Percentiles rank a stretch among this genome's conserved stretches.
Evolutionary conservation across 2,797 vertebrate species (phyloP).

Genomic region (Sternarchorhynchus goeldii): DNA sequence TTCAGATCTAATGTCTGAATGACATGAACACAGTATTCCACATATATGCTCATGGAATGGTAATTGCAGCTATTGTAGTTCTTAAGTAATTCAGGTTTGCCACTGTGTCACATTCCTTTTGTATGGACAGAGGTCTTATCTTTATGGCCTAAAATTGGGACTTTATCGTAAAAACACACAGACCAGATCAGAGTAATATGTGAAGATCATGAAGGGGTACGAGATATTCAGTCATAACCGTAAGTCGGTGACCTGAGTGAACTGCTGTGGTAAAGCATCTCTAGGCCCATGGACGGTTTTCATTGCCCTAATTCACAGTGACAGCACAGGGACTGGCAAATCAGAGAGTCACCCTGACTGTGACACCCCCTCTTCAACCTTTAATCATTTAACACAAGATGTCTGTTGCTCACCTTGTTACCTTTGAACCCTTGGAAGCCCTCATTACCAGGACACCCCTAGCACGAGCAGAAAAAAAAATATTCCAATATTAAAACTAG

Average conservation of each 20-base stretch:
- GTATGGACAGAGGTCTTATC: too few species aligned
- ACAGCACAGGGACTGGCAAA: conserved; percentile 16
- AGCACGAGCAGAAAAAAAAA: conserved; percentile 51
- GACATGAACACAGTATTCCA: background rate
- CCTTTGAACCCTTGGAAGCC: conserved; percentile 84
- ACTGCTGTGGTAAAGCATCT: conserved; percentile 21
- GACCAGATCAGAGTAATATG: conserved; percentile 16
- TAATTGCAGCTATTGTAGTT: background rate
- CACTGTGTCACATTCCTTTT: background rate
- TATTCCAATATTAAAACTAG: too few species aligned
- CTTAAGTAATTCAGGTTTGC: background rate
- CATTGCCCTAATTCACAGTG: conserved; percentile 18
- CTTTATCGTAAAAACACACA: background rate
- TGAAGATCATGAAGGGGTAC: conserved; percentile 1
- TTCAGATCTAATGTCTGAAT: background rate
- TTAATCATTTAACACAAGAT: conserved; percentile 4
- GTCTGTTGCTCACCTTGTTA: conserved; percentile 77
- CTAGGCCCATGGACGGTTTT: conserved; percentile 6
- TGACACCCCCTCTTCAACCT: background rate
- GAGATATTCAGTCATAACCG: too few species aligned
- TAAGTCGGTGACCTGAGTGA: too few species aligned
- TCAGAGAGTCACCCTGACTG: background rate
- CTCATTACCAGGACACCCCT: conserved; percentile 82
- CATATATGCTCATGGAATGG: background rate
- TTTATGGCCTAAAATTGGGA: conserved; percentile 14